Evolutionary conservation across 2,797 vertebrate genomes (phyloP), one percentile per base, ranked within the genome.

Genomic region (Avahi laniger): DNA sequence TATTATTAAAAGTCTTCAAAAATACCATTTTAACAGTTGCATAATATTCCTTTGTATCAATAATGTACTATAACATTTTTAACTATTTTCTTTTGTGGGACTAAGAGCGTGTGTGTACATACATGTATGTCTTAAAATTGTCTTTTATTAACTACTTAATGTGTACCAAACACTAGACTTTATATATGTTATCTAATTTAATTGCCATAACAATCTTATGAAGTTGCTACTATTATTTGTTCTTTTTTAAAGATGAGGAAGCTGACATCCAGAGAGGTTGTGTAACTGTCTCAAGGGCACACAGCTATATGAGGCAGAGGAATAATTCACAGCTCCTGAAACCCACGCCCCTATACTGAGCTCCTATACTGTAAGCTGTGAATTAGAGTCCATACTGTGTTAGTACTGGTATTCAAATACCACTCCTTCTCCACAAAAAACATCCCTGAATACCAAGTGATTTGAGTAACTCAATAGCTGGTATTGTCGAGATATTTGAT

Each of bases 191-290:
- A 18, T 67, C 8, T 81, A 67, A 81, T 57, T 80, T 82, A 48
- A 86, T 85, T 72, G 41, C 84, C 24, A 41, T 15, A 69, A 69
- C 10, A 75, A 30, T 38, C 28, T 26, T 92, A 17, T 79, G 38
- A 61, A 59, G 11, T 75, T 35, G 2, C 41, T 86, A 24, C 11
- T 85, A 33, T 81, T 67, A 75, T 46, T 89, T 92, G 4, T 10
- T 94, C 52, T 82, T 81, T 85, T 75, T 75, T 80, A 63, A 90
- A 89, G 28, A 72, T 52, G 81, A 90, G 26, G 41, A 94, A 78
- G 33, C 12, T 59, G 26, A 54, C 70, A 17, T 72, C 50, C 78
- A 91, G 6, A 48, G 17, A 61, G 30, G 7, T 38, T 65, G 4
- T 69, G 8, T 79, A 43, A 43, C 41, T 81, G 11, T 82, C 38